Base-by-base conservation (phyloP, 2,888 invertebrate species). In the Calliscelio sp. region DNA sequence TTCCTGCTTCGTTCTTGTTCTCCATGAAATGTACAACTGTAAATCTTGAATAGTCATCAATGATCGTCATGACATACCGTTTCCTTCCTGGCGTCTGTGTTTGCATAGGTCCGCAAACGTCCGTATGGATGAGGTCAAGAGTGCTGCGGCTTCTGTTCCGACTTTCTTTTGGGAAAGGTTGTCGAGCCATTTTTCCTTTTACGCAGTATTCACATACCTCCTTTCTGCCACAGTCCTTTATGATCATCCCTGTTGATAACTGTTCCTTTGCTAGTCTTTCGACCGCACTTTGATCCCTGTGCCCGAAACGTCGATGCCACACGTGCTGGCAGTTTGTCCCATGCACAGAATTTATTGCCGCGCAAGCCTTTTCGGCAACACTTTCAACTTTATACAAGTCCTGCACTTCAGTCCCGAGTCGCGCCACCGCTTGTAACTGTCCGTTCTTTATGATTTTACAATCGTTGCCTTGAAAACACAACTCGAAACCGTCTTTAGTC, bases 11-110 rank as follows among this genome's bases (percentile, higher is more conserved):
- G 24, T 51, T 20, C 11, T 86, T 85, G 14, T 25, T 16, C 5
- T 38, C 41, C 32, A 87, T 0, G 3, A 85, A 59, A 55, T 82
- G 66, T 2, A 85, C 51, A 1, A 0, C 11, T 0, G 80, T 70
- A 57, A 86, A 91, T 51, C 88, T 81, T 5, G 89, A 89, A 71
- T 71, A 91, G 85, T 92, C 91, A 70, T 91, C 91, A 14, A 90
- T 90, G 10, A 92, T 83, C 0, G 88, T 91, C 1, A 91, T 11
- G 0, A 90, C 24, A 71, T 89, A 90, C n/a, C 86, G 77, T 44
- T 89, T 89, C 18, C 86, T 86, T 22, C 88, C 77, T n/a, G 85
- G 85, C 1, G 90, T 88, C 6, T 35, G 18, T 1, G 87, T 88
- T 53, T 88, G 86, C 89, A 91, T 89, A 6, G 28, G 28, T 0